These are phyloP conservation scores for Teleopsis dalmanni DNA, from an alignment of 1,140 invertebrate genomes.

Conservation along the genomic window DNA sequence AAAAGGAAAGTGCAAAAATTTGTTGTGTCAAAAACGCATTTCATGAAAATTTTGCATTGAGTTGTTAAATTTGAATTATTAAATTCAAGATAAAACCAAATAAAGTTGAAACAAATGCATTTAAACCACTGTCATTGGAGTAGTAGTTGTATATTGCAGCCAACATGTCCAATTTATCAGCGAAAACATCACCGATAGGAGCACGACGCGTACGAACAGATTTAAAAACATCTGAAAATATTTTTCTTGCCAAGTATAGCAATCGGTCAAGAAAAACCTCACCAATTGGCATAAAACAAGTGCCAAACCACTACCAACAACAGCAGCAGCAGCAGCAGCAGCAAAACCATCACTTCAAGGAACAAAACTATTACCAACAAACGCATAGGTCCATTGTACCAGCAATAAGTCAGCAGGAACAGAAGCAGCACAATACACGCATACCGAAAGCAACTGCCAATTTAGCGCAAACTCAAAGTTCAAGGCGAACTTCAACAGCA, in stretches of 20 bases:
- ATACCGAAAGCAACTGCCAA: neutral
- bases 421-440: conserved; percentile 1
- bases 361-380: neutral
- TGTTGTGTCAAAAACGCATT: neutral
- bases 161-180: conserved; percentile 1
- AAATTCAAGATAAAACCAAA: neutral
- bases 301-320: conserved; percentile 6
- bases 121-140: neutral
- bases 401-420: no score
- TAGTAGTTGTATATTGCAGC: conserved; percentile 1
- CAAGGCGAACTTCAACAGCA: conserved; percentile 1
- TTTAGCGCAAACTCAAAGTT: neutral
- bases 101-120: neutral
- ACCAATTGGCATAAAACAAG: conserved; percentile 25
- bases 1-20: neutral
- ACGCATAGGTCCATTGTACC: neutral
- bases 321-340: neutral
- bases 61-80: neutral
- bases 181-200: conserved; percentile 41
- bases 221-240: conserved; percentile 38
- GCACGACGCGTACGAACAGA: conserved; percentile 44
- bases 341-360: conserved; percentile 3
- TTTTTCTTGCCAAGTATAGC: conserved; percentile 15
- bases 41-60: neutral
- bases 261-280: conserved; percentile 20